Evolutionary conservation across 2,113 vertebrate genomes (phyloP).

Genomic region (Leptodactylus fuscus): DNA sequence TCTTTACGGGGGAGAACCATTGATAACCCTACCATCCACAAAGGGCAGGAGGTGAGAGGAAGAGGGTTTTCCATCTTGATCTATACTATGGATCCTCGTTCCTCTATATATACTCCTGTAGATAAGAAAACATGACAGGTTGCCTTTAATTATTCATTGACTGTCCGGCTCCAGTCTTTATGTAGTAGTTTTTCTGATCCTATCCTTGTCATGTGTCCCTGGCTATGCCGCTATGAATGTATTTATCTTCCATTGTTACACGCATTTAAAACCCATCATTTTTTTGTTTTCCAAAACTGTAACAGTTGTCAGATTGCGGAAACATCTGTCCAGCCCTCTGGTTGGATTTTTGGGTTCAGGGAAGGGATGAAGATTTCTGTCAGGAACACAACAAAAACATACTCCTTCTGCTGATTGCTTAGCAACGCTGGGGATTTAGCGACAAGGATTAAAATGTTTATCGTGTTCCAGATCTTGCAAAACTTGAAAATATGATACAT

Average conservation of each 20-base stretch:
- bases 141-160: neutral
- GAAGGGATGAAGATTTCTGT: slow-evolving; percentile 47
- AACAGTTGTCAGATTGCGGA: slow-evolving; percentile 45
- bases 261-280: neutral
- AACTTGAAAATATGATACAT: slow-evolving; percentile 44
- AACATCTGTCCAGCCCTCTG: slow-evolving; percentile 53
- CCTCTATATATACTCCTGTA: too few species aligned
- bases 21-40: too few species aligned
- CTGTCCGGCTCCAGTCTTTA: neutral
- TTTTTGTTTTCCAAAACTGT: slow-evolving; percentile 1
- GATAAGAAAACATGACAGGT: too few species aligned
- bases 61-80: too few species aligned
- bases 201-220: neutral
- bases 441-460: slow-evolving; percentile 55
- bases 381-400: slow-evolving; percentile 40
- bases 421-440: slow-evolving; percentile 50
- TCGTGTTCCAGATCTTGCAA: slow-evolving; percentile 48
- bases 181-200: neutral
- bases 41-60: too few species aligned
- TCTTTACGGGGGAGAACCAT: too few species aligned
- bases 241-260: neutral
- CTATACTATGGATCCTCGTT: too few species aligned
- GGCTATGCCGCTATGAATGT: neutral
- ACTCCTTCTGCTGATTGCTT: slow-evolving; percentile 54
- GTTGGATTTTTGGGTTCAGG: slow-evolving; percentile 41